Conservation (phyloP, 2,113 vertebrate genomes). For the Microtus montanus region DNA sequence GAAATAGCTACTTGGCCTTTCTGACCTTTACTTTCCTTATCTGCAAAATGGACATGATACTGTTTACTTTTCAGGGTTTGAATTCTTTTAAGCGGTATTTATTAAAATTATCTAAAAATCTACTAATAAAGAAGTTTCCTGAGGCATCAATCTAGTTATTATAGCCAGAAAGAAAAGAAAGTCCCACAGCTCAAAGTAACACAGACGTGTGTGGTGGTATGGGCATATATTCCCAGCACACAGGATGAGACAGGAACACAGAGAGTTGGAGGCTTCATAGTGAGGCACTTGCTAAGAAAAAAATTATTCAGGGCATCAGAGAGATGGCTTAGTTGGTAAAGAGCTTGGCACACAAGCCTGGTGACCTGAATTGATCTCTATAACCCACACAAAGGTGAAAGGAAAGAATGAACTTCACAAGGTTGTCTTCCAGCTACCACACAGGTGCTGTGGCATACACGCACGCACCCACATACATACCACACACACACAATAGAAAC, state of each 20-base stretch:
- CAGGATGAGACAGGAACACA: not conserved
- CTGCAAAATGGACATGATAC: conserved; percentile 47
- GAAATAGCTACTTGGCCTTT: conserved; percentile 5
- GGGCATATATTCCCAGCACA: not conserved
- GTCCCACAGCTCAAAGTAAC: not conserved
- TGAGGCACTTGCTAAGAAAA: not conserved
- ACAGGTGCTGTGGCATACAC: not conserved
- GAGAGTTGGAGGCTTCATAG: not conserved
- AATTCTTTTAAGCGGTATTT: conserved; percentile 40
- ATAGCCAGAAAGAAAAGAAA: conserved; percentile 64
- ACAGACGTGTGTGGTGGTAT: not conserved
- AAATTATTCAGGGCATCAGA: not conserved
- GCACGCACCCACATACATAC: not conserved
- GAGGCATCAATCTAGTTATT: conserved; percentile 34
- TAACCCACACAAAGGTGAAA: not conserved
- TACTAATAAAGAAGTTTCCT: not conserved
- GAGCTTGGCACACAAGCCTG: not conserved
- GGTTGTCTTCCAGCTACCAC: not conserved
- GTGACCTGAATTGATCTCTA: not conserved
- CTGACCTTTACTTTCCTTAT: conserved; percentile 40
- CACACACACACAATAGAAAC: not conserved
- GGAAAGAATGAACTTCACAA: not conserved
- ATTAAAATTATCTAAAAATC: conserved; percentile 54
- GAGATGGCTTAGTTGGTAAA: not conserved
- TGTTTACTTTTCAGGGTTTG: conserved; percentile 43